Evolutionary conservation across 2,888 invertebrate genomes (phyloP), one percentile per base, ranked within the genome.

Genomic region (Athripsodes cinereus): DNA sequence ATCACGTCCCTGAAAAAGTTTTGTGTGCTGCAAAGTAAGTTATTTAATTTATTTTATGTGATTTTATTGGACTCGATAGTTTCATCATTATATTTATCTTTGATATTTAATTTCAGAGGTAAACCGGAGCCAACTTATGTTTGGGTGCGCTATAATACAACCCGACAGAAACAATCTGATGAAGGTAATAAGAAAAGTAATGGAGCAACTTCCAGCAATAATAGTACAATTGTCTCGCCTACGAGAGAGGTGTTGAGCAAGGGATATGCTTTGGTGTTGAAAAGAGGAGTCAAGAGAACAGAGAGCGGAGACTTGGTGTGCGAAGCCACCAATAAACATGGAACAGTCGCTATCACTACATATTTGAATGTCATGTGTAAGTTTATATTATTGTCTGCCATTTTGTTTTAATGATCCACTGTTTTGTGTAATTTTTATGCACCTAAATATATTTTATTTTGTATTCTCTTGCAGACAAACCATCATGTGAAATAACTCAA

Each of bases 351-450:
- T 52, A 83, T 85, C 13, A 81, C 83, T 20, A 86, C 88, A 5
- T 77, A 80, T 64, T 78, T 95, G 66, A 87, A 92, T 72, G 92
- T 95, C 34, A 83, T 87, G 75, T 94, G 94, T 94, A 75, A 88
- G 88, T 84, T 55, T 22, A 18, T 20, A 47, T 10, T 19, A n/a
- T 47, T 11, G 6, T 31, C 8, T 6, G 11, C 6, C 11, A 31
- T 31, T 40, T 48, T 19, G 22, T 35, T 44, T 31, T 22, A 16
- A 35, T 18, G 22, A 44, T 46, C 31, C n/a, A 50, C 18, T 13
- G 13, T 40, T 40, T 40, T 40, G 2, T 40, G 40, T n/a, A n/a
- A n/a, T n/a, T n/a, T n/a, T n/a, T n/a, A n/a, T n/a, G 20, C 59
- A 35, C 10, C 22, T 21, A 48, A 21, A 56, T 59, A 65, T 60